Evolutionary conservation across 2,797 vertebrate genomes (phyloP), one percentile per base, ranked within the genome.

Genomic region (Epinephelus awoara): DNA sequence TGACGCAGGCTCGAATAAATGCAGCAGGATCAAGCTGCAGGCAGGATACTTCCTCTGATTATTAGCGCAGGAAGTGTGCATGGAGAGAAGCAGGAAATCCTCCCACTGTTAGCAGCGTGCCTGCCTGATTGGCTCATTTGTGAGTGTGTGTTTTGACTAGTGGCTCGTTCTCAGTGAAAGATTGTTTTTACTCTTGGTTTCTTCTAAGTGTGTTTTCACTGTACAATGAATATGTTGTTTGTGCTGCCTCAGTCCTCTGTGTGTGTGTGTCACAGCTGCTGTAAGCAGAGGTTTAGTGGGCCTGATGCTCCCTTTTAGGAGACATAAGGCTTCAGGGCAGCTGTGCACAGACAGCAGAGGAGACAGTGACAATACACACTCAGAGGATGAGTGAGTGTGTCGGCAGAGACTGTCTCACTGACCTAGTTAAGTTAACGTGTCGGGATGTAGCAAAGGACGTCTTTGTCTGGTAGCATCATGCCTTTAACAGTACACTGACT

Each of bases 1-100:
- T 58, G 65, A 27, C 14, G 5, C 5, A 1, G 66, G 46, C n/a
- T 38, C 38, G 34, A 64, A 58, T 73, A 72, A 77, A 75, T 79
- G 70, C 61, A 67, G 70, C 52, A 51, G 89, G 85, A 86, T 89
- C 67, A 52, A 87, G 83, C 88, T 74, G 84, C 91, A 93, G 93
- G 94, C 93, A 91, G 89, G 93, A 94, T 88, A 92, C 94, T 98
- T 98, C 97, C 97, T 97, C 90, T 93, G 93, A 96, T 97, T 97
- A 95, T 97, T 96, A 94, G 91, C 75, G 85, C 91, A 96, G 97
- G 97, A 98, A 97, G 91, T 92, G 81, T 86, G 89, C 91, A 83
- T 82, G 83, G 83, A 93, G 89, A 90, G 91, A 85, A 85, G 83
- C 86, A 93, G 97, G 97, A 97, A 96, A 97, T 97, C 96, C 96